A percentile compares a stretch with the other conserved stretches of the same genome.
Evolutionary conservation across 2,797 vertebrate genomes (phyloP).

Genomic region (Sciurus vulgaris): DNA sequence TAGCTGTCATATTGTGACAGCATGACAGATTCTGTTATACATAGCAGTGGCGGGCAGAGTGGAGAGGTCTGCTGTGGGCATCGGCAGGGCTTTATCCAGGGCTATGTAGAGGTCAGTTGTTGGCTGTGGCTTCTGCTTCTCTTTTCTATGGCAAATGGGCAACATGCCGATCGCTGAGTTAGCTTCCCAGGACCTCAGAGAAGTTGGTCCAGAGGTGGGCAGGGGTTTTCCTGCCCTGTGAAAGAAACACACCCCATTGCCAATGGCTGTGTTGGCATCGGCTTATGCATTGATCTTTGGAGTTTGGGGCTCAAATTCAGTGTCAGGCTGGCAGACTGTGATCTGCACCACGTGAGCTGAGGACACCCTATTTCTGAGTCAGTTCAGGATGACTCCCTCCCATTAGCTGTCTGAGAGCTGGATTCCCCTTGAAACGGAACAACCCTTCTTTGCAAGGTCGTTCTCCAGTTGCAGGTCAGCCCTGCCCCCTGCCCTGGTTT

Average conservation of each 20-base stretch:
- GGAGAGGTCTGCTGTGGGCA: background rate
- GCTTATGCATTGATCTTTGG: background rate
- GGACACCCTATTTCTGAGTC: background rate
- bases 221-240: background rate
- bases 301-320: background rate
- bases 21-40: background rate
- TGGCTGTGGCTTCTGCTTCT: background rate
- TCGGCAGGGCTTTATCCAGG: background rate
- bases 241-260: background rate
- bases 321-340: background rate
- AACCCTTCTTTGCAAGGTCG: background rate
- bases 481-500: background rate
- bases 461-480: background rate
- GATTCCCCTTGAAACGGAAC: background rate
- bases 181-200: slow-evolving; percentile 6
- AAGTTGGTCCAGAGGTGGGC: background rate
- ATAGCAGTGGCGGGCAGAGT: background rate
- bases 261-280: background rate
- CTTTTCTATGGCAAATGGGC: background rate
- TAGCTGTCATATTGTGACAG: background rate
- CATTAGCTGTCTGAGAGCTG: background rate
- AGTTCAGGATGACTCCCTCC: background rate
- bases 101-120: background rate
- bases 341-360: background rate
- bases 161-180: background rate